These are phyloP conservation scores for Calameuta idolon DNA, from an alignment of 2,888 invertebrate species.

Conservation along the genomic window DNA sequence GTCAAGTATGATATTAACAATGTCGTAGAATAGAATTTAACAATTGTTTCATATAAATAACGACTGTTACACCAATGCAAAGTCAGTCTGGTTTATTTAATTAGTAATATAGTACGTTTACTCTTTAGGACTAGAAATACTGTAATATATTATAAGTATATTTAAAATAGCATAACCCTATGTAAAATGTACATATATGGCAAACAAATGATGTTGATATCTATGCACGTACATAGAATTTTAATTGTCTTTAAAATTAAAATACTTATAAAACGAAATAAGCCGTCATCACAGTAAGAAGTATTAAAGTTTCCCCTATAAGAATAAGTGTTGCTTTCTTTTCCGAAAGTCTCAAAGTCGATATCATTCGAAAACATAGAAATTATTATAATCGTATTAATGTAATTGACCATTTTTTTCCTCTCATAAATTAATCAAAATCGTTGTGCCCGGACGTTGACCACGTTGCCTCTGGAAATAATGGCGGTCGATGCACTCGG, in stretches of 20 bases:
- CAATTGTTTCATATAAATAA: not conserved
- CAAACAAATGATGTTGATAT: not conserved
- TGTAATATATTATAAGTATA: no score
- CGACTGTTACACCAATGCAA: not conserved
- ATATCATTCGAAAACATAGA: not conserved
- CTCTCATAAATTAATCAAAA: not conserved
- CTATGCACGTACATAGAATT: not conserved
- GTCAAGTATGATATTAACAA: not conserved
- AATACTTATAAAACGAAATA: not conserved
- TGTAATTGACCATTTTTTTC: not conserved
- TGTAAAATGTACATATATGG: not conserved
- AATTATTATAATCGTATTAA: not conserved
- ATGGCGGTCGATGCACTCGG: constrained; percentile 19
- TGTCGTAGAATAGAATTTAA: not conserved
- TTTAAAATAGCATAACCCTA: not conserved
- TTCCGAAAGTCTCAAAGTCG: not conserved
- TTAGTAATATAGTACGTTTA: not conserved
- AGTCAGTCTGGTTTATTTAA: not conserved
- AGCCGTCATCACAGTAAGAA: not conserved
- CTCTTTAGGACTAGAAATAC: not conserved
- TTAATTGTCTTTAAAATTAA: not conserved
- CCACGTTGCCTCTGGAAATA: not conserved
- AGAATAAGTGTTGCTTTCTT: not conserved
- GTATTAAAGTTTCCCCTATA: not conserved
- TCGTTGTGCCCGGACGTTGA: not conserved